Evolutionary conservation across 2,888 invertebrate genomes (phyloP), one percentile per base, ranked within the genome.

Genomic region (Pandemis cinnamomeana): DNA sequence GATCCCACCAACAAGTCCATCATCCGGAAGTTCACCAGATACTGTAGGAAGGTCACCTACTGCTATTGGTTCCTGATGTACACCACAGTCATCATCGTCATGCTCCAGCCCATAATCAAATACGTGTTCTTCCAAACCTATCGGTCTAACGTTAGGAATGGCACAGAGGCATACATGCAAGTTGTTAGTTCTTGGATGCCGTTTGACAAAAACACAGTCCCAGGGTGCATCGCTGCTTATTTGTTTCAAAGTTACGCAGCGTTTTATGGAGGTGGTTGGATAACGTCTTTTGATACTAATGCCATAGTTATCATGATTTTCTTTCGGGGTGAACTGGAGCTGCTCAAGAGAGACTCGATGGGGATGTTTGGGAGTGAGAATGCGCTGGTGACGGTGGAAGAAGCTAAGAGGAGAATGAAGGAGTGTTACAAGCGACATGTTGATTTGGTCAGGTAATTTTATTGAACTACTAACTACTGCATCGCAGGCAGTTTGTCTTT

Each of bases 121-220:
- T 91, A 85, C 75, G 70, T 85, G 1, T 78, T 83, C 0, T 89
- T 87, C 0, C 76, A 80, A 60, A 79, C 64, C 0, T 93, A 93
- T 51, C 87, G 90, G 75, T 78, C 78, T 0, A 88, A 84, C 67
- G 85, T 90, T 0, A 84, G 68, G 63, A 89, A 86, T 77, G 92
- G 92, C 0, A 85, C 85, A 0, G 88, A 87, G 1, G 74, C 80
- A 0, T 93, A 91, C 13, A 76, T 87, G 0, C 86, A 91, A 80
- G 89, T 93, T 0, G 90, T 92, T 0, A 92, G 91, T 60, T 91
- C 92, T 2, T 93, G 92, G 92, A 89, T 92, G 0, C 93, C 93
- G 0, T 92, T 91, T 51, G 81, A 91, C 73, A 93, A 93, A 75
- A 90, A 80, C 20, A 85, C 80, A 0, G 60, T 82, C 0, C 61